Conservation (phyloP, 2,113 vertebrate species). For the Illadopsis cleaveri region DNA sequence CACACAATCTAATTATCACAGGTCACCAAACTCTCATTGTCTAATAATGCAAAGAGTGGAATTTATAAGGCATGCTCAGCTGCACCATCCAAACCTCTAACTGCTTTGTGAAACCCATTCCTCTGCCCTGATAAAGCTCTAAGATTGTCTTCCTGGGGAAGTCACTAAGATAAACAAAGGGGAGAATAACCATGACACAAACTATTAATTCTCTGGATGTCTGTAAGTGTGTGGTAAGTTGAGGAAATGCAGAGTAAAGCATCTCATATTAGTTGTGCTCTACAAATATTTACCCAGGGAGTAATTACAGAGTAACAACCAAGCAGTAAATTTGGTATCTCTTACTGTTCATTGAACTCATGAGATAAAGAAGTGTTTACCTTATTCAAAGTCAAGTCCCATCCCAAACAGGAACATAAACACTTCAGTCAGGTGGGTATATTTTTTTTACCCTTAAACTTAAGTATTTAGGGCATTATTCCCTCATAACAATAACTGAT, state of each 20-base stretch:
- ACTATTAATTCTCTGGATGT: background rate
- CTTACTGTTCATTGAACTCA: background rate
- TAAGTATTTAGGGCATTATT: background rate
- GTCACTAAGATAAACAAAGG: background rate
- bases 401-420: background rate
- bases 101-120: background rate
- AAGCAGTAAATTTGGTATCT: background rate
- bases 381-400: background rate
- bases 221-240: background rate
- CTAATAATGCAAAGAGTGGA: background rate
- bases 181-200: background rate
- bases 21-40: background rate
- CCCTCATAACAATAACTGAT: background rate
- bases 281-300: background rate
- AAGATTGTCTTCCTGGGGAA: background rate
- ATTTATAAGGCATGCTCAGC: background rate
- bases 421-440: background rate
- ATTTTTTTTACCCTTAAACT: background rate
- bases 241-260: background rate
- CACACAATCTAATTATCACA: background rate
- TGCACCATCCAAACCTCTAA: background rate
- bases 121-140: background rate
- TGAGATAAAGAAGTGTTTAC: background rate
- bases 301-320: background rate
- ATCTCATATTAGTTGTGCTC: background rate